Conservation (phyloP, 1,140 invertebrate species). For the Drosophila insularis region DNA sequence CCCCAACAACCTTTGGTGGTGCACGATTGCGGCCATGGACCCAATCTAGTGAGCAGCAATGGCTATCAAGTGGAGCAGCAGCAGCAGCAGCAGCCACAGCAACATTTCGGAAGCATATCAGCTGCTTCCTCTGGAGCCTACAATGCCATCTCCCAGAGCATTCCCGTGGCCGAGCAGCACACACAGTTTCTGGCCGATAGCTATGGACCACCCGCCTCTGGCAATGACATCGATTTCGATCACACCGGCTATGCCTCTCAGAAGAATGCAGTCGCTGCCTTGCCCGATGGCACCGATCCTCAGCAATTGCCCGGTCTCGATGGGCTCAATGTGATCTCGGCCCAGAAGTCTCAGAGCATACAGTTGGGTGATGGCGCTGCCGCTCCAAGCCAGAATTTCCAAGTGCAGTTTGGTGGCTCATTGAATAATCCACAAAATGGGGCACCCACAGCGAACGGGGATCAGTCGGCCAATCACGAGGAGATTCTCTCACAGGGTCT, state of each 20-base stretch:
- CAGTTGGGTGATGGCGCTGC: constrained; percentile 84
- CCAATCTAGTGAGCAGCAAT: constrained; percentile 65
- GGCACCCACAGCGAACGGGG: constrained; percentile 41
- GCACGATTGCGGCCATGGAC: constrained; percentile 77
- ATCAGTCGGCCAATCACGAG: constrained; percentile 84
- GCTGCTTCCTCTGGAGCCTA: constrained; percentile 47
- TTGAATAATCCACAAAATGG: constrained; percentile 36
- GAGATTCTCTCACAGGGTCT: constrained; percentile 90
- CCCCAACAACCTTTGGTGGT: constrained; percentile 55
- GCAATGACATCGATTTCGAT: constrained; percentile 64
- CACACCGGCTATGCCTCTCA: constrained; percentile 72
- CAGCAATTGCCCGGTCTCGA: constrained; percentile 69
- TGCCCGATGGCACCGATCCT: constrained; percentile 68
- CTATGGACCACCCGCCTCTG: constrained; percentile 70
- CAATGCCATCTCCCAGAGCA: constrained; percentile 75
- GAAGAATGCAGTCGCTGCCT: constrained; percentile 55
- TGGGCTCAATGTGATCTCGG: constrained; percentile 84
- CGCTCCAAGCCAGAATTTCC: constrained; percentile 85
- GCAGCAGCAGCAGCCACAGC: constrained; percentile 51
- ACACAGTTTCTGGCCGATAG: constrained; percentile 63
- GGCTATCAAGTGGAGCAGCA: constrained; percentile 68
- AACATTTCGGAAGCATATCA: constrained; percentile 53
- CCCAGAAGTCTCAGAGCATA: constrained; percentile 73
- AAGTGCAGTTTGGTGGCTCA: constrained; percentile 88
- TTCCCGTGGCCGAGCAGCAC: constrained; percentile 82